phyloP scores from a whole-genome alignment of 2,797 vertebrate genomes.

The Peromyscus eremicus region DNA sequence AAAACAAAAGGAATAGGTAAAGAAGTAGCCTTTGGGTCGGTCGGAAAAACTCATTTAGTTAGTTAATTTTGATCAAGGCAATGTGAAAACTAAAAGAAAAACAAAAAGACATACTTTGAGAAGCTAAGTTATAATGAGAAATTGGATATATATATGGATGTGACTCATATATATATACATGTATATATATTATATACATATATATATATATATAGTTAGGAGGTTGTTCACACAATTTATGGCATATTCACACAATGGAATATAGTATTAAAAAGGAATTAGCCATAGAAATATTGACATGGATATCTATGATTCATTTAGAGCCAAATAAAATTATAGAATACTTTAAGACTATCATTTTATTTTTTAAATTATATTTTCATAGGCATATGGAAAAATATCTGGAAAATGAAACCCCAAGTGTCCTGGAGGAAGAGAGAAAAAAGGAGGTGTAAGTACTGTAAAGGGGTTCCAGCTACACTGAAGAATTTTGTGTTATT shows the following conservation, averaged over 20 bases:
- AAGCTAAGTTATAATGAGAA: conserved; percentile 14
- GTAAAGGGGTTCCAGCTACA: background rate
- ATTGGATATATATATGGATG: background rate
- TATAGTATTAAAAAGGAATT: conserved; percentile 42
- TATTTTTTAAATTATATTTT: conserved; percentile 9
- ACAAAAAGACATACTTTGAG: background rate
- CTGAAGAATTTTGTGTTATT: background rate
- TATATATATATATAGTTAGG: background rate
- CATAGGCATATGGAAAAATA: background rate
- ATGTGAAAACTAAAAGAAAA: background rate
- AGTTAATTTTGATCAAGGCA: background rate
- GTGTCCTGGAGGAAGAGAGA: background rate
- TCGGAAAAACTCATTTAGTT: background rate
- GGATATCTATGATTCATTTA: background rate
- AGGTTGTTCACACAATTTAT: background rate
- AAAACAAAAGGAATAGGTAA: conserved; percentile 11
- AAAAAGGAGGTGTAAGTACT: background rate
- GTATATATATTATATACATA: background rate
- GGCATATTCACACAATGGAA: background rate
- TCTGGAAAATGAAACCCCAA: background rate
- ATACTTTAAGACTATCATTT: conserved; percentile 32
- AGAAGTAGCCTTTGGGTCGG: background rate
- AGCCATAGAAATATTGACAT: background rate
- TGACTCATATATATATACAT: background rate
- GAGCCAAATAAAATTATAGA: conserved; percentile 40